Conservation (phyloP, 2,797 vertebrate species). For the Pagetopsis macropterus region DNA sequence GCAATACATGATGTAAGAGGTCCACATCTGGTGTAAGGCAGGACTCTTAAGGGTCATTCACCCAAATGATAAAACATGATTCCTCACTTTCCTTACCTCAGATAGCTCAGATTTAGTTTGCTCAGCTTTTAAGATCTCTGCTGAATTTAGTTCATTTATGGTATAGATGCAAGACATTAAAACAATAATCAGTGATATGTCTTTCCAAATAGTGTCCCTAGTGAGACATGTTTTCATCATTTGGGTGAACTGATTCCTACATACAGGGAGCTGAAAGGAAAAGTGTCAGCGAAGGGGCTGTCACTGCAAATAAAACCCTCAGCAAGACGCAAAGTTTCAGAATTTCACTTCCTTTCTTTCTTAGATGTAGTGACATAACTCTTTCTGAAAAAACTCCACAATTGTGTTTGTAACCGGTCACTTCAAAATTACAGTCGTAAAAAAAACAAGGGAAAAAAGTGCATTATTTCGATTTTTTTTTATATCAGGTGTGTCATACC, state of each 20-base stretch:
- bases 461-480: background rate
- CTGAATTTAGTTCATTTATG: background rate
- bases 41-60: slow-evolving; percentile 15
- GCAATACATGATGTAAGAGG: slow-evolving; percentile 8
- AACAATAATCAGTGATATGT: background rate
- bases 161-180: background rate
- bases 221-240: background rate
- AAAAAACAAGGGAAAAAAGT: background rate
- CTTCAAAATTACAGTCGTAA: background rate
- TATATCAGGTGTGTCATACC: background rate
- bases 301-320: slow-evolving; percentile 3
- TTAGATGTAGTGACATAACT: background rate
- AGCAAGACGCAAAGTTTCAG: slow-evolving; percentile 1
- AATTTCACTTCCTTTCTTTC: background rate
- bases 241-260: slow-evolving; percentile 31
- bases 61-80: slow-evolving; percentile 14
- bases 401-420: background rate
- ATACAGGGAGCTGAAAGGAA: background rate
- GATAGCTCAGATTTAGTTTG: background rate
- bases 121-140: background rate
- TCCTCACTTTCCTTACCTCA: background rate
- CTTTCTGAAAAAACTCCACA: background rate
- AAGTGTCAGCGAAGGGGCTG: background rate
- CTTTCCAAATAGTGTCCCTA: background rate
- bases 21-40: slow-evolving; percentile 7